Conservation (phyloP, 2,113 vertebrate species). For the Archocentrus centrarchus region DNA sequence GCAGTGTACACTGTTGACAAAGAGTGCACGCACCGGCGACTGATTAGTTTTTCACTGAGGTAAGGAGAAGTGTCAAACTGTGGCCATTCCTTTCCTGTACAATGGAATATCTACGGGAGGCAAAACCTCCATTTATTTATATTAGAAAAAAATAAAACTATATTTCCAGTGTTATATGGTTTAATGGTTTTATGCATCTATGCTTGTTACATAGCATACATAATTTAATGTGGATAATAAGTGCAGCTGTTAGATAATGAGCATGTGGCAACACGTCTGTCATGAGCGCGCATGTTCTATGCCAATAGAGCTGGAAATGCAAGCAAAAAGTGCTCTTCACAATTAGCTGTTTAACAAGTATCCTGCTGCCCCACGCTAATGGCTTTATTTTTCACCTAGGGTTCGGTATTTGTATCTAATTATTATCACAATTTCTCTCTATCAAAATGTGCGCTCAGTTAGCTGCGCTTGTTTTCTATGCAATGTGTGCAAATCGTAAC, state of each 20-base stretch:
- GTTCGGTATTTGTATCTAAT: not conserved
- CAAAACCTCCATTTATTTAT: not conserved
- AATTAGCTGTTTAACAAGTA: conserved; percentile 8
- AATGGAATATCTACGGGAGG: not conserved
- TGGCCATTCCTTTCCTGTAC: not conserved
- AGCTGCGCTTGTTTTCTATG: not conserved
- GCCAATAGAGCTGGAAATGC: not conserved
- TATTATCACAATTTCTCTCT: not conserved
- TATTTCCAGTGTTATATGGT: not conserved
- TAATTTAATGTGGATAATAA: conserved; percentile 9
- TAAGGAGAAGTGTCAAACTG: conserved; percentile 11
- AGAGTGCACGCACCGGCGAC: conserved; percentile 22
- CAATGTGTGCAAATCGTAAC: not conserved
- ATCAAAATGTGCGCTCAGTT: conserved; percentile 3
- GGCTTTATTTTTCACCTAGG: conserved; percentile 8
- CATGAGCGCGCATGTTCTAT: not conserved
- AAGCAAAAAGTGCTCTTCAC: conserved; percentile 4
- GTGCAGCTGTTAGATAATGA: not conserved
- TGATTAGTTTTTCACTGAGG: conserved; percentile 21
- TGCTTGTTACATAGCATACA: not conserved
- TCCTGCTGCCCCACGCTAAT: not conserved
- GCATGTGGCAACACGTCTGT: conserved; percentile 2
- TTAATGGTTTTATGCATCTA: not conserved
- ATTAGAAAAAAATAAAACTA: not conserved
- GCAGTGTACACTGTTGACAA: conserved; percentile 26